Evolutionary conservation across 2,888 invertebrate species (phyloP).

Genomic region (Agrochola lychnidis): DNA sequence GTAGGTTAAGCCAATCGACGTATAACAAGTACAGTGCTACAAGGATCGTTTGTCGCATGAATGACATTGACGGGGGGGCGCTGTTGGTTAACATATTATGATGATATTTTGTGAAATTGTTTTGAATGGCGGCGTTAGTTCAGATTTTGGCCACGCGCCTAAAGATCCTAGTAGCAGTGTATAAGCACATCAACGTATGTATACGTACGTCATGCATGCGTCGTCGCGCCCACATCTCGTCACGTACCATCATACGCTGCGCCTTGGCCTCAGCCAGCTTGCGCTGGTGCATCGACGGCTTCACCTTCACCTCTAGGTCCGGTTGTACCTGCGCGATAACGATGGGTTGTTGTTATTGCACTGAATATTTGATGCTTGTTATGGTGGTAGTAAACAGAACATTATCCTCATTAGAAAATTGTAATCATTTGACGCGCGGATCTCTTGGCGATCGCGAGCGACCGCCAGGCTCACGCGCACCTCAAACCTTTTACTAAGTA

Average conservation of each 20-base stretch:
- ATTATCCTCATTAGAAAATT: conserved; percentile 81
- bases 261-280: conserved; percentile 96
- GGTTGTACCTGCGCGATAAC: conserved; percentile 91
- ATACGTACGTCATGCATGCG: conserved; percentile 90
- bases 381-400: conserved; percentile 9
- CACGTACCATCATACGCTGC: conserved; percentile 93
- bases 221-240: conserved; percentile 92
- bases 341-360: not conserved
- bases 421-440: conserved; percentile 85
- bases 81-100: not conserved
- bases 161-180: not conserved
- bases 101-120: not conserved
- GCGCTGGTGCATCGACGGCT: conserved; percentile 96
- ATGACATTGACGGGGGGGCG: not conserved
- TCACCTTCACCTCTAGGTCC: conserved; percentile 98
- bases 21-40: conserved; percentile 6
- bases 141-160: not conserved
- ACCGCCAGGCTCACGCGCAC: conserved; percentile 86
- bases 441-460: conserved; percentile 80
- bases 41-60: not conserved
- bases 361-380: too few species aligned
- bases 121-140: not conserved
- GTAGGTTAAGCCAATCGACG: not conserved
- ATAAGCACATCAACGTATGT: conserved; percentile 45
- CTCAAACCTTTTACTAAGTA: conserved; percentile 91